Base-by-base conservation (phyloP, 2,113 vertebrate genomes). In the Oncorhynchus clarkii region DNA sequence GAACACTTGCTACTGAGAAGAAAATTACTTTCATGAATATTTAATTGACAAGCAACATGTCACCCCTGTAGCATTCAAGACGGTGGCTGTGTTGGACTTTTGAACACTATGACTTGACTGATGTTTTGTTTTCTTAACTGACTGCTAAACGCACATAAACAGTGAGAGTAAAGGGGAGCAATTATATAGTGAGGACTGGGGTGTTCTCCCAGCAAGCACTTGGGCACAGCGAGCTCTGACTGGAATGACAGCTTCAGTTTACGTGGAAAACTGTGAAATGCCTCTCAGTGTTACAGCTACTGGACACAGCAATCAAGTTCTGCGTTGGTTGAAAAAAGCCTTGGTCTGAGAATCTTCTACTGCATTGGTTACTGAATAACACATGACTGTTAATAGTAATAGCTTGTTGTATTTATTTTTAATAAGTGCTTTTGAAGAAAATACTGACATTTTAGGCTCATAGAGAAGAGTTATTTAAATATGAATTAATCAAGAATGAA, bases 341-440 rank as follows among this genome's bases (percentile, higher is more conserved):
- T 80, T 88, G 90, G 92, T 90, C 90, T 93, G 93, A 90, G 82
- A 95, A 93, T 94, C 96, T 93, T 94, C 95, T 92, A 91, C 92
- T 92, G 92, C 94, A 95, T 94, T 94, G 95, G 94, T 95, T 95
- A 96, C 93, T 95, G 88, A 97, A 94, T 96, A 96, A 98, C 95
- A 95, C 71, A 85, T 95, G 97, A 98, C 96, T 95, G 94, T 96
- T 99, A 97, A 96, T 93, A 91, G 92, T 95, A 98, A 93, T 97
- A 97, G 96, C 95, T 94, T 91, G 92, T 95, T 93, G 96, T 99
- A 99, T 99, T 99, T 99, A 99, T 99, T 98, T 96, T 96, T 96
- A 92, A 91, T 87, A 94, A 93, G 92, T 94, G 92, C 92, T 95
- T 95, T 94, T 94, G 88, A 98, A 93, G 87, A 81, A 92, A 93